These are phyloP conservation scores for Ceratina calcarata DNA, from an alignment of 1,140 invertebrate species.

Conservation along the genomic window DNA sequence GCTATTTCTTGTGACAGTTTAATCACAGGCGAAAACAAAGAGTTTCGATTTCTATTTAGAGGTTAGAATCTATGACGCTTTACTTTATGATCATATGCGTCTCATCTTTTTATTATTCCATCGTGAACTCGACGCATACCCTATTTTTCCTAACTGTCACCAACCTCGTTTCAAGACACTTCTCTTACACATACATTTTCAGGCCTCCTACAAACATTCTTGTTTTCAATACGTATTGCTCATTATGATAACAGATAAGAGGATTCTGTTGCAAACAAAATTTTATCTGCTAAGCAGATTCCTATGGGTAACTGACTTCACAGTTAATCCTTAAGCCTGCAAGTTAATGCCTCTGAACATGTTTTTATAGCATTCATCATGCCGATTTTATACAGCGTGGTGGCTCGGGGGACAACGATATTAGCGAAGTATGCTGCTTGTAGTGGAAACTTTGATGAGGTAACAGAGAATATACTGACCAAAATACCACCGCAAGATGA, in stretches of 20 bases:
- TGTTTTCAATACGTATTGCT: constrained; percentile 17
- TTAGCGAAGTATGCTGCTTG: constrained; percentile 94
- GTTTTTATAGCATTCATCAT: constrained; percentile 81
- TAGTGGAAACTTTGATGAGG: constrained; percentile 95
- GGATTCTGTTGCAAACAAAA: neutral
- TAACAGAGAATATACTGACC: constrained; percentile 93
- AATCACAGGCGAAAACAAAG: neutral
- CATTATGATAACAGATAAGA: constrained; percentile 41
- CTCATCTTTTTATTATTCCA: neutral
- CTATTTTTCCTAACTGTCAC: too few relatives aligned
- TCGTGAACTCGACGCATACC: too few relatives aligned
- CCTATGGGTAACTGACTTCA: neutral
- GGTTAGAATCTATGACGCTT: constrained; percentile 41
- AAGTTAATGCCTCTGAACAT: neutral
- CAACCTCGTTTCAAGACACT: too few relatives aligned
- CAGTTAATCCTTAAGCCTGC: neutral
- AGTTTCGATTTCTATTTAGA: neutral
- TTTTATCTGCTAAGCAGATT: neutral
- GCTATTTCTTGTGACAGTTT: neutral
- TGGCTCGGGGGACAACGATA: constrained; percentile 92
- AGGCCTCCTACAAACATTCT: too few relatives aligned
- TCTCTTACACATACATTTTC: neutral
- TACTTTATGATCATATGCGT: neutral
- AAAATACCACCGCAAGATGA: constrained; percentile 92
- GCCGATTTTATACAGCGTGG: constrained; percentile 94